Percentiles rank a stretch among this genome's conserved stretches.
Conservation (phyloP, 2,113 vertebrate species). For the Cercopithecus mona region DNA sequence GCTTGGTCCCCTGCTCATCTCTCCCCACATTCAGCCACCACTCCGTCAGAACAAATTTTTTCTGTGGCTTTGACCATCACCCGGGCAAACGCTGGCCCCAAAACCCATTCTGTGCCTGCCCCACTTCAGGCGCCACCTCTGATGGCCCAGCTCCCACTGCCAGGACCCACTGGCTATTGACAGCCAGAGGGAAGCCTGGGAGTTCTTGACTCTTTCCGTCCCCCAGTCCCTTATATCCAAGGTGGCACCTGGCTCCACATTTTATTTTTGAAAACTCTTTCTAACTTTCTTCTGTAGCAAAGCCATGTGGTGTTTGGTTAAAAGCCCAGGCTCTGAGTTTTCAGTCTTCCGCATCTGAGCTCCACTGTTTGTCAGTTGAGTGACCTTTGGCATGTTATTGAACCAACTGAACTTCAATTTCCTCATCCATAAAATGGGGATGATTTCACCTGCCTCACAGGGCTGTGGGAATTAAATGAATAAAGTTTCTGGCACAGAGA, state of each 20-base stretch:
- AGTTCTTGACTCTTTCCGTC: not conserved
- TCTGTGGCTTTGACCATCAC: not conserved
- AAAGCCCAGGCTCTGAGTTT: not conserved
- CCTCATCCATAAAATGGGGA: conserved; percentile 17
- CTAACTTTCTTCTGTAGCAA: not conserved
- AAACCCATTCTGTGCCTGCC: not conserved
- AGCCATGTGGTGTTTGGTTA: not conserved
- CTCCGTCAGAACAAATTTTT: not conserved
- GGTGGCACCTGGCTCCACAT: not conserved
- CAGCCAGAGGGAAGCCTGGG: not conserved
- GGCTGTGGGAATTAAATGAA: not conserved
- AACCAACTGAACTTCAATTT: not conserved
- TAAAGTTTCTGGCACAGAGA: not conserved
- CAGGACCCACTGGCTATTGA: not conserved
- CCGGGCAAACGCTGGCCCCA: not conserved
- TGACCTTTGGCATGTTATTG: not conserved
- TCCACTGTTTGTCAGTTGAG: not conserved
- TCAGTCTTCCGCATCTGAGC: not conserved
- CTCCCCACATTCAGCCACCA: not conserved
- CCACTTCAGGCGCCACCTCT: not conserved
- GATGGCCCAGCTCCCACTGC: not conserved
- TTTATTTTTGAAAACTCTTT: not conserved
- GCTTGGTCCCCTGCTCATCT: not conserved
- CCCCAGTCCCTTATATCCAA: not conserved
- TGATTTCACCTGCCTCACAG: conserved; percentile 25